phyloP scores from a whole-genome alignment of 2,888 invertebrate species.

The Fragum whitleyi region DNA sequence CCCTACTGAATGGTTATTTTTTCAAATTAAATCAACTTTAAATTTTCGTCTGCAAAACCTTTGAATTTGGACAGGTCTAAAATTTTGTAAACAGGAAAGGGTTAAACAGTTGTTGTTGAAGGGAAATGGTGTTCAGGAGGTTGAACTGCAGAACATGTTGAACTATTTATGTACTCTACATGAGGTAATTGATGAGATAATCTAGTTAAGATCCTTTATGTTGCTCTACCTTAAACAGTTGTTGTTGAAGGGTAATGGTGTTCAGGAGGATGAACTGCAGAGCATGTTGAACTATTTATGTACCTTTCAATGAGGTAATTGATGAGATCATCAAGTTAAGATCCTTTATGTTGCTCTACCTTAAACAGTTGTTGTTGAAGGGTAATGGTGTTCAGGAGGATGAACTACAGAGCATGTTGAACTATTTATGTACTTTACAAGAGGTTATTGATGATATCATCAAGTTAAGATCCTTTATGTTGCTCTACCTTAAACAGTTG shows the following conservation, averaged over 20 bases:
- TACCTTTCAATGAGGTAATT: too few species aligned
- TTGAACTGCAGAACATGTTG: slow-evolving; percentile 98
- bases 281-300: slow-evolving; percentile 99
- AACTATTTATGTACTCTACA: slow-evolving; percentile 99
- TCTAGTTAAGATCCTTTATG: slow-evolving; percentile 97
- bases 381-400: slow-evolving; percentile 98
- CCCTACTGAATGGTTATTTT: too few species aligned
- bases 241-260: slow-evolving; percentile 94
- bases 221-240: slow-evolving; percentile 97
- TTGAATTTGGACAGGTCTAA: too few species aligned
- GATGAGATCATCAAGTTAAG: slow-evolving; percentile 96
- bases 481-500: slow-evolving; percentile 97
- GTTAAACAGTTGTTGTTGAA: slow-evolving; percentile 95
- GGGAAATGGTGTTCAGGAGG: slow-evolving; percentile 98
- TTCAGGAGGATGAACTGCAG: slow-evolving; percentile 99
- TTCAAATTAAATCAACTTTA: too few species aligned
- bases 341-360: slow-evolving; percentile 96
- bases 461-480: slow-evolving; percentile 96
- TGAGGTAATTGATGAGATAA: slow-evolving; percentile 96
- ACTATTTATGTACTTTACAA: slow-evolving; percentile 98
- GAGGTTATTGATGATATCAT: slow-evolving; percentile 96
- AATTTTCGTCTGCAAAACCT: too few species aligned
- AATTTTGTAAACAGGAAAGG: too few species aligned
- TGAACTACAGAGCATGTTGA: slow-evolving; percentile 98
- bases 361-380: slow-evolving; percentile 96